A percentile compares a stretch with the other conserved stretches of the same genome.
phyloP scores from a whole-genome alignment of 2,888 invertebrate species.

The Isoperla grammatica region DNA sequence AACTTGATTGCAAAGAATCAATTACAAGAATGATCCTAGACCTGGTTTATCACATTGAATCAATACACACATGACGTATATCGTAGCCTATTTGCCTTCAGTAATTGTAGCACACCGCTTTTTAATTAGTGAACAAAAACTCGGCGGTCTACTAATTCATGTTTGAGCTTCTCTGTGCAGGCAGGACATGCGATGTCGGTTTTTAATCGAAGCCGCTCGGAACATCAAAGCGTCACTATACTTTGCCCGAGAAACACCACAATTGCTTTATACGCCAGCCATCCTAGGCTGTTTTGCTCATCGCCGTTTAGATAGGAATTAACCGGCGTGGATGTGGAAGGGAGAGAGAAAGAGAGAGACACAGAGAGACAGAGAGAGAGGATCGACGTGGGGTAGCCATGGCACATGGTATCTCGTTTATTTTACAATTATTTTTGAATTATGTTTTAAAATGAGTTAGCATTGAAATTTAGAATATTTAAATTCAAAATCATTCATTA shows the following conservation, averaged over 20 bases:
- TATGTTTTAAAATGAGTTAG: slow-evolving; percentile 1
- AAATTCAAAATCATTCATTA: no score
- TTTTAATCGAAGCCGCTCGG: slow-evolving; percentile 13
- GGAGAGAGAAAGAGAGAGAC: slow-evolving; percentile 17
- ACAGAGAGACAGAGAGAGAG: no score
- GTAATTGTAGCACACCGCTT: slow-evolving; percentile 22
- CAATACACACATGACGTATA: no score
- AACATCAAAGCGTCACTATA: slow-evolving; percentile 12
- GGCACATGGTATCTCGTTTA: slow-evolving; percentile 15
- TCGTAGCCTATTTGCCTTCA: not conserved
- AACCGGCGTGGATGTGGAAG: slow-evolving; percentile 12
- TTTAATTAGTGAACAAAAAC: slow-evolving; percentile 26
- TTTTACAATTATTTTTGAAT: slow-evolving; percentile 18
- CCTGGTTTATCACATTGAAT: no score
- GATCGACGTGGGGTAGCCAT: slow-evolving; percentile 2
- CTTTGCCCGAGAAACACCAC: not conserved
- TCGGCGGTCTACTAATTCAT: slow-evolving; percentile 12
- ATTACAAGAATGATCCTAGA: no score
- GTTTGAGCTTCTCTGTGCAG: slow-evolving; percentile 34
- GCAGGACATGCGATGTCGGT: slow-evolving; percentile 31
- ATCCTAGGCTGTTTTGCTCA: not conserved
- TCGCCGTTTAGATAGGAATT: slow-evolving; percentile 17
- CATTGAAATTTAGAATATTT: no score
- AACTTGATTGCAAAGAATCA: no score
- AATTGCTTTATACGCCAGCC: slow-evolving; percentile 13